Conservation (phyloP, 2,113 vertebrate genomes). For the Eudyptes chrysolophus region DNA sequence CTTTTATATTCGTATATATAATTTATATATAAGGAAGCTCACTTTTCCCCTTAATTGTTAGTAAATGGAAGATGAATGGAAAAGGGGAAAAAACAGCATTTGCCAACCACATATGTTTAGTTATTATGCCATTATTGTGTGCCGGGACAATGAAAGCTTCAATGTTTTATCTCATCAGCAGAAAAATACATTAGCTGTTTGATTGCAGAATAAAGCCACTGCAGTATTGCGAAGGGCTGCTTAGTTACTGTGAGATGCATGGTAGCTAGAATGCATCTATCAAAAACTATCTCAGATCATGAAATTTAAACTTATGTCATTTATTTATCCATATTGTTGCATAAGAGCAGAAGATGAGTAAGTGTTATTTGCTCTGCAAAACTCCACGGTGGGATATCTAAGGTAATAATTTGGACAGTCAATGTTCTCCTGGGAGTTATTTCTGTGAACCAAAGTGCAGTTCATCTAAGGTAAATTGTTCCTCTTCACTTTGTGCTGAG, state of each 20-base stretch:
- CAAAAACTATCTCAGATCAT: background rate
- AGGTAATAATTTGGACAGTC: slow-evolving; percentile 14
- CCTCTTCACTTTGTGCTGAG: slow-evolving; percentile 19
- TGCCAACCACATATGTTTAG: background rate
- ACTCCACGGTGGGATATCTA: background rate
- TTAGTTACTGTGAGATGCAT: background rate
- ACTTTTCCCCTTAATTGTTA: background rate
- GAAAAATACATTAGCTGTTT: background rate
- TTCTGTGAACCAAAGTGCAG: slow-evolving; percentile 18
- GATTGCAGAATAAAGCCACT: background rate
- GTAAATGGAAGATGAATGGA: background rate
- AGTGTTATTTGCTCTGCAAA: slow-evolving; percentile 25
- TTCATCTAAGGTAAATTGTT: slow-evolving; percentile 39
- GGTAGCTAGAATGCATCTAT: background rate
- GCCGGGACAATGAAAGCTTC: background rate
- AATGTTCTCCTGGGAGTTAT: slow-evolving; percentile 20
- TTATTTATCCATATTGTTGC: slow-evolving; percentile 1
- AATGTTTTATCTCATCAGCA: background rate
- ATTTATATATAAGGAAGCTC: background rate
- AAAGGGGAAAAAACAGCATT: background rate
- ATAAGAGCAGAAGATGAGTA: background rate
- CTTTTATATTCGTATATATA: background rate
- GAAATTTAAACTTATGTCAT: background rate
- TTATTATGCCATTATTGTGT: background rate
- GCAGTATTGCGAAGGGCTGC: background rate